Conservation (phyloP, 2,888 invertebrate species). For the Schizaphis graminum region DNA sequence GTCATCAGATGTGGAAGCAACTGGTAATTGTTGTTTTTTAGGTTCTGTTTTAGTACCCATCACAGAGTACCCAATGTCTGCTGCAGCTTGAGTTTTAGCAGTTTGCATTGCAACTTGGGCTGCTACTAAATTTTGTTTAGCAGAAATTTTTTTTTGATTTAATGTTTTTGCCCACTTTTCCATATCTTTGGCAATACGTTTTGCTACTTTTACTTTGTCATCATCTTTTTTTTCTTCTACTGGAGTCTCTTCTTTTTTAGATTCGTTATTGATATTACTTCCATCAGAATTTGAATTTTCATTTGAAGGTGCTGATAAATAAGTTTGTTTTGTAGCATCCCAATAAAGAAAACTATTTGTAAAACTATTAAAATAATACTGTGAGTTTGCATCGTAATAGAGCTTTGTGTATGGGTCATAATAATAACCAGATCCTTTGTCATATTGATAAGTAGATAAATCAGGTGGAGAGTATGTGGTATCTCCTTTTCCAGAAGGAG, state of each 20-base stretch:
- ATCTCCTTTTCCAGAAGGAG: conserved; percentile 69
- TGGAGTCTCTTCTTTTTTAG: conserved; percentile 69
- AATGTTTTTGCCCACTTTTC: conserved; percentile 96
- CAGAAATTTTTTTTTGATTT: conserved; percentile 92
- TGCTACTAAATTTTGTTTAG: conserved; percentile 70
- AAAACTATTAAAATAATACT: conserved; percentile 95
- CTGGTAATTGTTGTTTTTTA: conserved; percentile 46
- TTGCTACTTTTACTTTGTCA: conserved; percentile 96
- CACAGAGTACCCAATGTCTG: conserved; percentile 94
- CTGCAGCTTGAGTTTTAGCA: conserved; percentile 72
- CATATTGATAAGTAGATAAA: conserved; percentile 91
- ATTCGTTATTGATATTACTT: conserved; percentile 67
- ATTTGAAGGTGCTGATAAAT: conserved; percentile 71
- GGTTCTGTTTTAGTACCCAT: conserved; percentile 80
- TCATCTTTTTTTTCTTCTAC: conserved; percentile 75
- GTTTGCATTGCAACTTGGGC: conserved; percentile 72
- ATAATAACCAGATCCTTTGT: conserved; percentile 95
- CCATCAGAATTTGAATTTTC: conserved; percentile 62
- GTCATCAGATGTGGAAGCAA: conserved; percentile 62
- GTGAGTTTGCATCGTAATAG: conserved; percentile 96
- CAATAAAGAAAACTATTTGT: conserved; percentile 95
- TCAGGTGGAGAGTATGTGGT: conserved; percentile 78
- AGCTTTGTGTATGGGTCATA: conserved; percentile 93
- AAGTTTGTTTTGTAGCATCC: conserved; percentile 78
- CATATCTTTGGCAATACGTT: conserved; percentile 97